Conservation (phyloP, 1,140 invertebrate genomes). For the Pissodes strobi region DNA sequence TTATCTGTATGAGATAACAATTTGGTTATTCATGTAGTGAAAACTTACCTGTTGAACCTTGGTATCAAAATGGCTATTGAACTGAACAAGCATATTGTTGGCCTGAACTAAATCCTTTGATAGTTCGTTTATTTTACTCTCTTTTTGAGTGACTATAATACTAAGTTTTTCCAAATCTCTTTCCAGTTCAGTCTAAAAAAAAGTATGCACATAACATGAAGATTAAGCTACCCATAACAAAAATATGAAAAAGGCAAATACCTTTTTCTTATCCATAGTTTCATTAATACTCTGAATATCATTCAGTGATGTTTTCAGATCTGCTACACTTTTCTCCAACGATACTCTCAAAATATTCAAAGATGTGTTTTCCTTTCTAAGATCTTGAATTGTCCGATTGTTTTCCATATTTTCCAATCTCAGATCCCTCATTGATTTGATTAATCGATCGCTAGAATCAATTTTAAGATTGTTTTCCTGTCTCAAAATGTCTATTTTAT, state of each 20-base stretch:
- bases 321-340: slow-evolving; percentile 29
- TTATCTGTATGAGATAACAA: background rate
- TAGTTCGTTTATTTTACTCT: slow-evolving; percentile 45
- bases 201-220: too few species aligned
- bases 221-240: too few species aligned
- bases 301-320: slow-evolving; percentile 25
- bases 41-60: slow-evolving; percentile 40
- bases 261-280: slow-evolving; percentile 34
- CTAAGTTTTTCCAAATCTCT: slow-evolving; percentile 46
- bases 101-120: slow-evolving; percentile 50
- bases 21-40: background rate
- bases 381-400: slow-evolving; percentile 13
- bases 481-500: slow-evolving; percentile 31
- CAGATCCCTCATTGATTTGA: slow-evolving; percentile 32
- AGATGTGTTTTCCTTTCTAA: slow-evolving; percentile 33
- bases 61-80: slow-evolving; percentile 46
- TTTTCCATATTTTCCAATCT: slow-evolving; percentile 29
- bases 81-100: slow-evolving; percentile 49
- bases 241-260: slow-evolving; percentile 1
- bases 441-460: slow-evolving; percentile 24
- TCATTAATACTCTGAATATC: slow-evolving; percentile 19
- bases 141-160: slow-evolving; percentile 46
- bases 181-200: slow-evolving; percentile 42
- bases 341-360: slow-evolving; percentile 26
- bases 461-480: slow-evolving; percentile 28